Conservation (phyloP, 2,888 invertebrate species). For the Caenorhabditis auriculariae region DNA sequence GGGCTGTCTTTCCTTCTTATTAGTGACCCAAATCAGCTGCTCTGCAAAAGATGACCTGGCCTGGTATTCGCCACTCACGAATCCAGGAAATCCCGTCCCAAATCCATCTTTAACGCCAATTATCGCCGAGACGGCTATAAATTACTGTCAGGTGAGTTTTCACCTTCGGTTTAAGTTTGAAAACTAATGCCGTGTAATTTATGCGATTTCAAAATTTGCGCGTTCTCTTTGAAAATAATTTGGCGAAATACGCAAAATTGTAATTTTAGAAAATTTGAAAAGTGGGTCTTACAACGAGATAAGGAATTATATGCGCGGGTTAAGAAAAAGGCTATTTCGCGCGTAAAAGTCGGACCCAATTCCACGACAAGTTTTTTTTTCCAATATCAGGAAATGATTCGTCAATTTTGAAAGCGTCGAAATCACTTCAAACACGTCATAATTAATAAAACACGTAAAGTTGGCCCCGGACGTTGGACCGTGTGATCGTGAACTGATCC, state of each 20-base stretch:
- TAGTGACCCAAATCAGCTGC: too few species aligned
- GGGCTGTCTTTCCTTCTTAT: too few species aligned
- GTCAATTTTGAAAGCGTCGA: too few species aligned
- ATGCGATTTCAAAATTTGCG: too few species aligned
- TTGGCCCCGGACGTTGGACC: constrained; percentile 47
- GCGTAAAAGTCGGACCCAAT: background rate
- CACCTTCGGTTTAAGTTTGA: background rate
- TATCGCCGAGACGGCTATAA: constrained; percentile 28
- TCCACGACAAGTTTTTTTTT: background rate
- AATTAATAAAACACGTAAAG: constrained; percentile 20
- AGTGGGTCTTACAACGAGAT: too few species aligned
- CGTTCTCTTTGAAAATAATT: constrained; percentile 5
- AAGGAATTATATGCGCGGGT: too few species aligned
- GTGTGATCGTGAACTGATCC: constrained; percentile 50
- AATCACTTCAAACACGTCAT: background rate
- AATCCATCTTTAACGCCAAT: constrained; percentile 5
- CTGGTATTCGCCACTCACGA: constrained; percentile 25
- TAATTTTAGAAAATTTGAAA: too few species aligned
- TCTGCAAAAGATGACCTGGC: constrained; percentile 14
- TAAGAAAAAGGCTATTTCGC: too few species aligned
- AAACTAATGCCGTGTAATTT: too few species aligned
- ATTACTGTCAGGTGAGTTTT: constrained; percentile 30
- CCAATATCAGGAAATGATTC: too few species aligned
- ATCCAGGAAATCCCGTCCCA: constrained; percentile 6
- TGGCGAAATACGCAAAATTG: too few species aligned